phyloP scores from a whole-genome alignment of 2,888 invertebrate species.

The Pelosia muscerda region DNA sequence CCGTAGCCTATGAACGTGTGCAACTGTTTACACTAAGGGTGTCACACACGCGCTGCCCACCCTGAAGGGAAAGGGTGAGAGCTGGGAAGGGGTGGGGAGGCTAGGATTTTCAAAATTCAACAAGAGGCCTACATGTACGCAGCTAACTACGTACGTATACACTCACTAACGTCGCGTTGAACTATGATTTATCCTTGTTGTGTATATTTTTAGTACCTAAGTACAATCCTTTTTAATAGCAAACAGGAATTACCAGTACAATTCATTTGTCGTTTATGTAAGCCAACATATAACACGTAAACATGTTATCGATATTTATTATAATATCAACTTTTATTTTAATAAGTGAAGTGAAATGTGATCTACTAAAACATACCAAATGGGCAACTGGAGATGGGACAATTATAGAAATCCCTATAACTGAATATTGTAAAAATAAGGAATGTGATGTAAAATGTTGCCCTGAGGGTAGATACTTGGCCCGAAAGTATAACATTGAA shows the following conservation, averaged over 20 bases:
- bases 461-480: neutral
- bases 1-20: no score
- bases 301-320: constrained; percentile 12
- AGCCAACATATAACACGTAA: neutral
- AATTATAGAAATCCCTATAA: constrained; percentile 3
- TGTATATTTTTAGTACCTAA: neutral
- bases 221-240: neutral
- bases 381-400: constrained; percentile 9
- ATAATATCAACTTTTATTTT: neutral
- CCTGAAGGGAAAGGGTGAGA: no score
- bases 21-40: no score
- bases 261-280: neutral
- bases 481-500: accelerated
- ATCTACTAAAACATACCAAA: neutral
- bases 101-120: no score
- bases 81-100: no score
- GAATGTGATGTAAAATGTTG: constrained; percentile 22
- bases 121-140: no score
- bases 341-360: constrained; percentile 16
- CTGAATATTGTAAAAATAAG: constrained; percentile 15
- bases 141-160: no score
- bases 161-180: no score
- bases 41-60: no score
- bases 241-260: neutral
- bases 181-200: neutral